These are phyloP conservation scores for Tragelaphus buxtoni DNA, from an alignment of 2,113 vertebrate genomes.

Conservation along the genomic window DNA sequence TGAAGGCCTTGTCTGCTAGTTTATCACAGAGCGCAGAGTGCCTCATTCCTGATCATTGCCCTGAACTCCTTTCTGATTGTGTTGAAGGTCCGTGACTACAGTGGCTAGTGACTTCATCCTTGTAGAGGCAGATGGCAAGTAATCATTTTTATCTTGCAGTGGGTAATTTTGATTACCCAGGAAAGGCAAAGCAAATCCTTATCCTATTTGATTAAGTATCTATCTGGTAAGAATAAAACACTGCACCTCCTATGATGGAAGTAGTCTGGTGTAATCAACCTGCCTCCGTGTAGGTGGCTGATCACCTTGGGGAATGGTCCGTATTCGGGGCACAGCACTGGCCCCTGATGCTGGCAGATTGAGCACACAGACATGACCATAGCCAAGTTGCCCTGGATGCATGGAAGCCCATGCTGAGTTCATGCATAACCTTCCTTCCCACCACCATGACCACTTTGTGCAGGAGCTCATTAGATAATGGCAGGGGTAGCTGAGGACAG, in stretches of 20 bases:
- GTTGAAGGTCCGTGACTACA: not conserved
- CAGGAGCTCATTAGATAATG: not conserved
- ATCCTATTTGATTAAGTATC: not conserved
- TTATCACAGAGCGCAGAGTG: not conserved
- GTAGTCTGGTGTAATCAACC: not conserved
- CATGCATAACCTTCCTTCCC: not conserved
- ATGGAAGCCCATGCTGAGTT: not conserved
- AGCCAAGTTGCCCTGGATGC: not conserved
- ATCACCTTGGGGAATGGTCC: not conserved
- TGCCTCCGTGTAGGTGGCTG: not conserved
- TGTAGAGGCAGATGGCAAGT: not conserved
- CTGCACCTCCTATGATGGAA: too few relatives aligned
- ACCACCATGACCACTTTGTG: not conserved
- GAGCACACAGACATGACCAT: too few relatives aligned
- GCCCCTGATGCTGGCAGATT: not conserved
- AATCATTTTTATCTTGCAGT: not conserved
- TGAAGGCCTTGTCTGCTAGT: not conserved
- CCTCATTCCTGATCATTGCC: not conserved
- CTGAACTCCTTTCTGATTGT: not conserved
- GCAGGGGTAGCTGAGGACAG: not conserved
- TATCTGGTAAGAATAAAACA: not conserved
- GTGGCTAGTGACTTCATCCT: not conserved
- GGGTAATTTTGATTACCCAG: not conserved
- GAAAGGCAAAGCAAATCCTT: not conserved
- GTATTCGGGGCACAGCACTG: not conserved